phyloP scores from a whole-genome alignment of 2,888 invertebrate genomes.

The Parascotia fuliginaria region DNA sequence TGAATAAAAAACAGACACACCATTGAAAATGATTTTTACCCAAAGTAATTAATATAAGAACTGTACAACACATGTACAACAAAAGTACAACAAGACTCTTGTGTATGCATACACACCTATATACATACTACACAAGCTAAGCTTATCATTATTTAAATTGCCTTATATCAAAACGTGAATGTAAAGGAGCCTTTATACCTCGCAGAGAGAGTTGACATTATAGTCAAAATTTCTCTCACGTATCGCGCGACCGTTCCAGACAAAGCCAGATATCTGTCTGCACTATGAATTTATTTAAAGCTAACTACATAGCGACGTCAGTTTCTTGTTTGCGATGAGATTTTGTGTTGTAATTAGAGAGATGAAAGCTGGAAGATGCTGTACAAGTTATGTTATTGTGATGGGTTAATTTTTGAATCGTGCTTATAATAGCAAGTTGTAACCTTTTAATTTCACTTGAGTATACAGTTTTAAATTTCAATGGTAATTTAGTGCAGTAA shows the following conservation, averaged over 20 bases:
- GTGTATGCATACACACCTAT: not conserved
- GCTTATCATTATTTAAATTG: constrained; percentile 34
- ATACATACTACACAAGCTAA: constrained; percentile 7
- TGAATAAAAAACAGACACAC: not conserved
- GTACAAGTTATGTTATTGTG: not conserved
- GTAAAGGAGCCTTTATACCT: constrained; percentile 18
- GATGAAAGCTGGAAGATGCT: not conserved
- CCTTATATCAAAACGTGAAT: constrained; percentile 25
- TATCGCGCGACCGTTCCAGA: constrained; percentile 35
- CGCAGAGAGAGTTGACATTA: constrained; percentile 19
- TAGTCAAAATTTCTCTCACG: constrained; percentile 47
- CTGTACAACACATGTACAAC: not conserved
- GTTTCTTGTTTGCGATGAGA: constrained; percentile 35
- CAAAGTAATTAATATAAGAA: too few relatives aligned
- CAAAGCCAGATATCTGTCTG: constrained; percentile 52
- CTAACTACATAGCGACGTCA: constrained; percentile 29
- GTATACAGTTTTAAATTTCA: too few relatives aligned
- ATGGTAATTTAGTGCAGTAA: too few relatives aligned
- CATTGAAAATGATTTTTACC: too few relatives aligned
- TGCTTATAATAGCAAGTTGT: too few relatives aligned
- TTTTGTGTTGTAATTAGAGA: constrained; percentile 35
- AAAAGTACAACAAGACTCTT: not conserved
- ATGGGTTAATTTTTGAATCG: not conserved
- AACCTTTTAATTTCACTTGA: too few relatives aligned
- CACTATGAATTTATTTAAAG: constrained; percentile 57